Evolutionary conservation across 2,797 vertebrate genomes (phyloP).

Genomic region (Furcifer pardalis): DNA sequence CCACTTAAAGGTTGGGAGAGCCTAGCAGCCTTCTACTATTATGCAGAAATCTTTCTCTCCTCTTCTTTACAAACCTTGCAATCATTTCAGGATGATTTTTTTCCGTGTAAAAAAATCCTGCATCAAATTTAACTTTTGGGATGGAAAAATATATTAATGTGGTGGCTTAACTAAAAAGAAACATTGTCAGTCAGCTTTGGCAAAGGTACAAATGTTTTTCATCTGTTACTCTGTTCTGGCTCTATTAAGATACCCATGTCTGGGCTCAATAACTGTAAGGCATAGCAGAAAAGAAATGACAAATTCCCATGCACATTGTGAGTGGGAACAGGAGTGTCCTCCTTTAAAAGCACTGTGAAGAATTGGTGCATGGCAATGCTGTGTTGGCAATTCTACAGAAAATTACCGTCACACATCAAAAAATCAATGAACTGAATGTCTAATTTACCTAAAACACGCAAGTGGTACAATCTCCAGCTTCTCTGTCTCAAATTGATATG

Average conservation of each 20-base stretch:
- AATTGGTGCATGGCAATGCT: constrained; percentile 70
- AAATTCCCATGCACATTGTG: constrained; percentile 60
- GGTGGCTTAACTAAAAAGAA: constrained; percentile 75
- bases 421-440: constrained; percentile 59
- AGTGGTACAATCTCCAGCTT: constrained; percentile 66
- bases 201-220: constrained; percentile 65
- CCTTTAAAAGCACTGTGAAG: constrained; percentile 69
- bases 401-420: constrained; percentile 65
- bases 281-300: constrained; percentile 71
- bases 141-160: constrained; percentile 66
- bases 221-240: constrained; percentile 68
- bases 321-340: constrained; percentile 64
- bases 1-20: constrained; percentile 63
- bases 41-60: constrained; percentile 74
- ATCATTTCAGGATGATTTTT: constrained; percentile 71
- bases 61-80: constrained; percentile 75
- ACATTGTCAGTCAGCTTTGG: constrained; percentile 71
- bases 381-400: constrained; percentile 69
- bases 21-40: constrained; percentile 63
- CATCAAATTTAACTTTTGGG: constrained; percentile 68
- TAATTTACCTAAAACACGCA: constrained; percentile 63
- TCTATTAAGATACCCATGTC: constrained; percentile 77
- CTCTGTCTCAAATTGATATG: constrained; percentile 70
- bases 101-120: constrained; percentile 69
- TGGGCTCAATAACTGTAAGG: constrained; percentile 78